A percentile compares a stretch with the other conserved stretches of the same genome.
Conservation (phyloP, 2,797 vertebrate species). For the Gouania willdenowi region DNA sequence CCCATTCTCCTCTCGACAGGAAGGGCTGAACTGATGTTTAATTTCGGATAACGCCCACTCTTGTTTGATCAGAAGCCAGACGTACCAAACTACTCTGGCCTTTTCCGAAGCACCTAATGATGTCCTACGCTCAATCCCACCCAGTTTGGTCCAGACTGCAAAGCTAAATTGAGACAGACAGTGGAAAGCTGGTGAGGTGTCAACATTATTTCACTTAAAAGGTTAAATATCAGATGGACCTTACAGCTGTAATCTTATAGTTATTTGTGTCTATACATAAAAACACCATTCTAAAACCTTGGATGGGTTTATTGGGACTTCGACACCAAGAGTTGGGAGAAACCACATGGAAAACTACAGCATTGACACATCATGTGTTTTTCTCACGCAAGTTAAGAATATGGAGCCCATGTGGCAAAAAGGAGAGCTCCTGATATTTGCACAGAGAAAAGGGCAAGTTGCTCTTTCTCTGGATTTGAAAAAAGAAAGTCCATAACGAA, state of each 20-base stretch:
- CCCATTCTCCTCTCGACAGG: conserved; percentile 64
- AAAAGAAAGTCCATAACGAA: conserved; percentile 50
- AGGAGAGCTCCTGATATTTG: conserved; percentile 42
- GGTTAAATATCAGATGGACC: conserved; percentile 38
- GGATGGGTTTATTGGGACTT: conserved; percentile 7
- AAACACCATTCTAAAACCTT: conserved; percentile 9
- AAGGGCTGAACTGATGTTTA: conserved; percentile 74
- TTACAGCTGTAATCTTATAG: conserved; percentile 25
- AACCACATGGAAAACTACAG: conserved; percentile 33
- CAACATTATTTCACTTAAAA: conserved; percentile 25
- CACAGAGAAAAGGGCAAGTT: conserved; percentile 15
- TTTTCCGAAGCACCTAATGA: conserved; percentile 31
- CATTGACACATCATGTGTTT: conserved; percentile 6
- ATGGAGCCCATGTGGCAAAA: conserved; percentile 45
- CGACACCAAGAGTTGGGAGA: background rate
- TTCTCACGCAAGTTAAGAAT: conserved; percentile 39
- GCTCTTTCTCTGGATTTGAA: conserved; percentile 22
- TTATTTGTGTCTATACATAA: conserved; percentile 18
- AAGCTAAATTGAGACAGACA: conserved; percentile 37
- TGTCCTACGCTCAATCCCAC: conserved; percentile 23
- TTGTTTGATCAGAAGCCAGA: conserved; percentile 58
- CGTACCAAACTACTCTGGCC: conserved; percentile 48
- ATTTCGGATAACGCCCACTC: conserved; percentile 71
- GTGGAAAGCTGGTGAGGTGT: conserved; percentile 22
- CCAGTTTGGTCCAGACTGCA: background rate